These are phyloP conservation scores for Enteromius paludinosus DNA, from an alignment of 2,797 vertebrate genomes.

Conservation along the genomic window DNA sequence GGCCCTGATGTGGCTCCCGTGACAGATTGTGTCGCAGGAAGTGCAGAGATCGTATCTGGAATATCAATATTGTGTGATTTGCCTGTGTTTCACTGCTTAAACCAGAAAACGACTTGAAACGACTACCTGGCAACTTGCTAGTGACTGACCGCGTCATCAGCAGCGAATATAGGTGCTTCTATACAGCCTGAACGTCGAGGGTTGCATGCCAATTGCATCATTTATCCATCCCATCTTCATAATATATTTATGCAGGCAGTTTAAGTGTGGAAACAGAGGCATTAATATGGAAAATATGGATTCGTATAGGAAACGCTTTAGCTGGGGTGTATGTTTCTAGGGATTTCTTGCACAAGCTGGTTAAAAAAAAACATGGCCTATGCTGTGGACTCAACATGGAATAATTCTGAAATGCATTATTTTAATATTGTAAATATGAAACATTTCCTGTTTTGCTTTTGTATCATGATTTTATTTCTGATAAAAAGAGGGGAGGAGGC, in stretches of 20 bases:
- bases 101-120: neutral
- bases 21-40: conserved; percentile 2
- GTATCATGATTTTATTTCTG: too few species aligned
- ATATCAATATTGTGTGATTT: neutral
- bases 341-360: neutral
- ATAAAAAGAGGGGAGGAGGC: too few species aligned
- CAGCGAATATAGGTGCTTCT: neutral
- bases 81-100: neutral
- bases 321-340: neutral
- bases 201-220: conserved; percentile 37
- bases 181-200: neutral
- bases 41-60: neutral
- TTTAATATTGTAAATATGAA: neutral
- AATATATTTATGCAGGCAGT: conserved; percentile 17
- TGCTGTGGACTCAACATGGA: neutral
- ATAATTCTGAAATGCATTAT: neutral
- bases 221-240: conserved; percentile 7
- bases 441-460: neutral
- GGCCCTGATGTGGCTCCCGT: neutral
- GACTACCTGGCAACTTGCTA: neutral
- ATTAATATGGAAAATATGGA: neutral
- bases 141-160: neutral
- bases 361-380: neutral
- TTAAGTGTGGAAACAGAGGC: neutral
- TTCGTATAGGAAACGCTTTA: neutral